These are phyloP conservation scores for Cephus spinipes DNA, from an alignment of 2,888 invertebrate species.

Conservation along the genomic window DNA sequence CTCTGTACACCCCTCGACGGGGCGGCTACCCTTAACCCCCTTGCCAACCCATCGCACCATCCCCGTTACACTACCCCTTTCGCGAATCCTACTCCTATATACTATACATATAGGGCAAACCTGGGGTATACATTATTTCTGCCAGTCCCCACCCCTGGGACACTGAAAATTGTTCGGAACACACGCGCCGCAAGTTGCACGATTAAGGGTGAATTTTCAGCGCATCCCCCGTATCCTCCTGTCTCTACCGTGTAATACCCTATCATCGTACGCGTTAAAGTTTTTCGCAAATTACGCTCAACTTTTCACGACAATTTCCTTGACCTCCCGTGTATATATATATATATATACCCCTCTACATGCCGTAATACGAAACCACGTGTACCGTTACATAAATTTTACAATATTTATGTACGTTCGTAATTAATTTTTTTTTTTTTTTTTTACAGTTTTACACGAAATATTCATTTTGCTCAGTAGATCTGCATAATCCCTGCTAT, in stretches of 20 bases:
- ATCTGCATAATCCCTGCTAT: neutral
- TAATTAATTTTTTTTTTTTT: neutral
- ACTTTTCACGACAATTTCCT: neutral
- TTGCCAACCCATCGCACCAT: constrained; percentile 26
- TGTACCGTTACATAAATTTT: neutral
- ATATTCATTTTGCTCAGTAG: neutral
- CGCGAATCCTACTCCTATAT: constrained; percentile 22
- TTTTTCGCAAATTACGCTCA: neutral
- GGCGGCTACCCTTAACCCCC: constrained; percentile 25
- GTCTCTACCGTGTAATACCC: neutral
- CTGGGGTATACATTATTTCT: constrained; percentile 58
- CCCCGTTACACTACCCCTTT: constrained; percentile 1
- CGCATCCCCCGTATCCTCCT: neutral
- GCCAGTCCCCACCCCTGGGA: constrained; percentile 27
- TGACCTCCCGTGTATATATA: neutral
- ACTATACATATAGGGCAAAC: constrained; percentile 34
- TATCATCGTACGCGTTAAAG: neutral
- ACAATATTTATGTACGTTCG: neutral
- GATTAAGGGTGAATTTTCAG: constrained; percentile 38
- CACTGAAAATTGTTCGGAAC: constrained; percentile 55
- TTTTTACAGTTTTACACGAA: neutral
- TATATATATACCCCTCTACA: neutral
- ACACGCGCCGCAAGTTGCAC: constrained; percentile 40
- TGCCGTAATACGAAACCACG: neutral
- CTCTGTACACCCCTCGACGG: constrained; percentile 25